Evolutionary conservation across 2,113 vertebrate species (phyloP).

Genomic region (Colistium nudipinnis): DNA sequence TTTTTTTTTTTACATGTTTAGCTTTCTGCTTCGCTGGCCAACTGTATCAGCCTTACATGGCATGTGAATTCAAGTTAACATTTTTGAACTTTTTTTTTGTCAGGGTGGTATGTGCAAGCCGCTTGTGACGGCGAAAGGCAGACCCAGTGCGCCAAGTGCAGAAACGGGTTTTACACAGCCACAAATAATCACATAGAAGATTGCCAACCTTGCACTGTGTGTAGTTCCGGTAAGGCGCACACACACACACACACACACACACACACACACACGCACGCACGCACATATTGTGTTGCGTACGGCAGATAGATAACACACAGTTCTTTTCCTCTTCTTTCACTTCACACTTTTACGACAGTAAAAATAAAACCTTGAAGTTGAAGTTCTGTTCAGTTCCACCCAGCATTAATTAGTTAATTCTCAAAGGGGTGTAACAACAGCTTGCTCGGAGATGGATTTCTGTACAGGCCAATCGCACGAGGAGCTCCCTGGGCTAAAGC

Average conservation of each 20-base stretch:
- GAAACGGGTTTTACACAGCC: neutral
- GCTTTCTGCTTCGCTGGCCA: too few relatives aligned
- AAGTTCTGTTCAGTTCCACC: too few relatives aligned
- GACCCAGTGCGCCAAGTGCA: constrained; percentile 55
- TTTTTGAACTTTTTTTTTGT: neutral
- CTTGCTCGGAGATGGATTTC: too few relatives aligned
- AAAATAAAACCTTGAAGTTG: too few relatives aligned
- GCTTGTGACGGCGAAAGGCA: neutral
- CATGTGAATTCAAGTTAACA: neutral
- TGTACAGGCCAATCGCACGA: too few relatives aligned
- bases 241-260: neutral
- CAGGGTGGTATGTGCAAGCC: constrained; percentile 53
- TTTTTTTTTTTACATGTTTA: too few relatives aligned
- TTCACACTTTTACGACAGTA: too few relatives aligned
- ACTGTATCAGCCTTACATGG: neutral
- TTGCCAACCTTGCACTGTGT: constrained; percentile 49
- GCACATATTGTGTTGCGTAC: neutral
- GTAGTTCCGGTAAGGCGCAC: constrained; percentile 59
- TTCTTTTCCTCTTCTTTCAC: too few relatives aligned
- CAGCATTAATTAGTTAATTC: too few relatives aligned
- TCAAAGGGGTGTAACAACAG: too few relatives aligned
- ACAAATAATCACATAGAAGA: neutral
- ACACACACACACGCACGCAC: neutral
- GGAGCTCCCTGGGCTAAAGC: too few relatives aligned
- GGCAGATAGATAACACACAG: neutral